Base-by-base conservation (phyloP, 1,140 invertebrate genomes). In the Chlorops oryzae region DNA sequence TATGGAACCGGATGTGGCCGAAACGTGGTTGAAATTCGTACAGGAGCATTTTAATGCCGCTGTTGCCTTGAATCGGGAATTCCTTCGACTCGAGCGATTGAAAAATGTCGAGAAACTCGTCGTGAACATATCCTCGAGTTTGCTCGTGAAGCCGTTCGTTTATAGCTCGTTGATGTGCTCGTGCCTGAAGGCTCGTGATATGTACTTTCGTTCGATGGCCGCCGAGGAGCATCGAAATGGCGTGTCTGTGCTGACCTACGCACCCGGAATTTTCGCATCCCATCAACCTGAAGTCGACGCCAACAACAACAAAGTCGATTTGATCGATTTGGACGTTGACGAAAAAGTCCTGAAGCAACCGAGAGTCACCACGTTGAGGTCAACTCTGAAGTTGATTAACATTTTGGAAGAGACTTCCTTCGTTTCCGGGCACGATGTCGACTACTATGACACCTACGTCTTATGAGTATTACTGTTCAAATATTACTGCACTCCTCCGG, bases 221-320 rank as follows among this genome's bases (percentile, higher is more conserved):
- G 47, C 65, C 6, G 65, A 64, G 51, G 94, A 97, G 77, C 35
- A 38, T 13, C 57, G 54, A 4, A 27, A 27, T 4, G 63, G 80
- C 17, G 74, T 93, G 0, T 78, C 81, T 54, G 84, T 96, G 9
- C 72, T 98, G 6, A 96, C 84, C 73, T 98, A 96, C 75, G 85
- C 90, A 3, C 94, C 95, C 1, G 94, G 95, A 13, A 94, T 93
- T 1, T 81, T 89, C 24, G 94, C 96, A 88, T 81, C 85, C 39
- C 72, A 83, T 28, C 74, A 77, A 56, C 74, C 86, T 15, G 70
- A 80, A 18, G 56, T 45, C 22, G 65, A 69, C 53, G 17, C 55
- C 0, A 69, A 69, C 43, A 62, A 60, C n/a, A 69, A 69, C 44
- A 40, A 54, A 38, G 44, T 65, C 22, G 47, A 35, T 18, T 51